Base-by-base conservation (phyloP, 2,888 invertebrate genomes). In the Watsonalla binaria region DNA sequence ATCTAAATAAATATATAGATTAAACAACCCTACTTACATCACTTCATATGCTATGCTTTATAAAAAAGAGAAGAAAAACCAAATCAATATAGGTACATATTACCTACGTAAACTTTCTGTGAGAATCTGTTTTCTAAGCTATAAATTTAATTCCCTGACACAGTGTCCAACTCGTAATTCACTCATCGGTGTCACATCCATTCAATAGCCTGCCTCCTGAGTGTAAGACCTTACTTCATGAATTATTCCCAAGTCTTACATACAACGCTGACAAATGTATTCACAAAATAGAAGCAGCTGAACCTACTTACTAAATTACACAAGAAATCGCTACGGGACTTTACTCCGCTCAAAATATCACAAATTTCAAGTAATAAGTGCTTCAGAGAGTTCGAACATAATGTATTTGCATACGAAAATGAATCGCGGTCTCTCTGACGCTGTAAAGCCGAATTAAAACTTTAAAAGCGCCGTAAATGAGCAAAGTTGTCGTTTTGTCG, bases 341-440 rank as follows among this genome's bases (percentile, higher is more conserved):
- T 14, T 6, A 5, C 48, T 35, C 37, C 37, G 14, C 37, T 37
- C 14, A 48, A 8, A 37, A 48, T 48, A 24, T 47, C 13, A 48
- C 37, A 49, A 63, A 63, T 49, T 65, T 65, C 35, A 37, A 62
- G 55, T 57, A 56, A 60, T 60, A 48, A 64, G 53, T 55, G 59
- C 59, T 59, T 63, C 55, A 58, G 53, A 52, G 37, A 51, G 49
- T 49, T 49, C 9, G 15, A 37, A 37, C 37, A 49, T 37, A 37
- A 49, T 37, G 37, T 49, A 49, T 49, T 52, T 47, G 53, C 53
- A 51, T 51, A 58, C 53, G 54, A 52, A 57, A 59, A 58, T 53
- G 54, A 53, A 55, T 57, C 55, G 51, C 47, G 9, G 48, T 47
- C 47, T 34, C 45, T 34, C 45, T 47, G 14, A 47, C 51, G 14